These are phyloP conservation scores for Gracilinanus agilis DNA, from an alignment of 2,113 vertebrate species.

Conservation along the genomic window DNA sequence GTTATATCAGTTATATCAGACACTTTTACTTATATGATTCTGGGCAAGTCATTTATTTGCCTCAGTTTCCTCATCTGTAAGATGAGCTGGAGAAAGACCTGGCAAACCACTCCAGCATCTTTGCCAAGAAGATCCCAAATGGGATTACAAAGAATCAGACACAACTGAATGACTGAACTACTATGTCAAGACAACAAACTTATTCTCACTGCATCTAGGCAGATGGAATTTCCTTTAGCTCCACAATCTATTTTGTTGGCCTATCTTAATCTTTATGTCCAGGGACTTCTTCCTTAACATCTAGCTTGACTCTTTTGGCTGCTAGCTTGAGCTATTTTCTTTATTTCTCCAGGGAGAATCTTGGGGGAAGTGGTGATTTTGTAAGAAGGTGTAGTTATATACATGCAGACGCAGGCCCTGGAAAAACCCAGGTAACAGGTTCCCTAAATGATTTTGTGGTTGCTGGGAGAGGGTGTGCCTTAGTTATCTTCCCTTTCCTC, in stretches of 20 bases:
- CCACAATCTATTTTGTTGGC: background rate
- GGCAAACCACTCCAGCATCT: too few species aligned
- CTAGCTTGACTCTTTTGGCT: background rate
- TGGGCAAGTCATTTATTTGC: too few species aligned
- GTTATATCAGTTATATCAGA: background rate
- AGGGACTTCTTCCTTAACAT: background rate
- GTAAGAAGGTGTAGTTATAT: background rate
- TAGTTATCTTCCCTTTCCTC: background rate
- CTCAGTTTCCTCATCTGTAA: too few species aligned
- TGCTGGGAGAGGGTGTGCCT: background rate
- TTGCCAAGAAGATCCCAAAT: too few species aligned
- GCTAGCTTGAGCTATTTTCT: background rate
- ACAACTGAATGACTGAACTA: too few species aligned
- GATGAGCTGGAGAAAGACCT: too few species aligned
- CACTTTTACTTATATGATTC: too few species aligned
- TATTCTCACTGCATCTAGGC: background rate
- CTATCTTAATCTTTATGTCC: background rate
- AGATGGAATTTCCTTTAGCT: background rate
- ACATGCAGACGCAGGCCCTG: background rate
- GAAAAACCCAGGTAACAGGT: background rate
- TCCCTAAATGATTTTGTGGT: background rate
- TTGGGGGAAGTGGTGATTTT: background rate
- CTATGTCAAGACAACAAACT: background rate
- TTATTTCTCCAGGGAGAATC: background rate
- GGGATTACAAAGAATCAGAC: too few species aligned